Conservation (phyloP, 2,797 vertebrate genomes). For the Remorina albescens region DNA sequence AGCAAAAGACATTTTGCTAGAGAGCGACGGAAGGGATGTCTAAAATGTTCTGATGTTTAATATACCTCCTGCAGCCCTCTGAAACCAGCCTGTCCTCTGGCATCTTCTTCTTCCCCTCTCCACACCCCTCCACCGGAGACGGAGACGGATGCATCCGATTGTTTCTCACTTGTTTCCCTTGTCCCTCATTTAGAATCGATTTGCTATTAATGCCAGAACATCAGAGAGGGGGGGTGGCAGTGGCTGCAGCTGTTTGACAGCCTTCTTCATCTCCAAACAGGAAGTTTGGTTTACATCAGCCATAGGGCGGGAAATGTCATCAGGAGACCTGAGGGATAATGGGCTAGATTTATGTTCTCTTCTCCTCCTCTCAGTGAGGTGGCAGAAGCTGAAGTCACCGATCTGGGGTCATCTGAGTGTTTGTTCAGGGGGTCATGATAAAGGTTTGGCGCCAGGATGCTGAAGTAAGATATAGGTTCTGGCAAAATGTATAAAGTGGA, state of each 20-base stretch:
- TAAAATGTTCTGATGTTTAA: slow-evolving; percentile 39
- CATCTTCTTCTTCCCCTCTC: slow-evolving; percentile 28
- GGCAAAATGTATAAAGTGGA: background rate
- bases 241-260: slow-evolving; percentile 79
- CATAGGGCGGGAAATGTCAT: slow-evolving; percentile 80
- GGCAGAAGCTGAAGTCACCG: slow-evolving; percentile 47
- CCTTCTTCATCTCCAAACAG: slow-evolving; percentile 83
- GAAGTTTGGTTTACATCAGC: slow-evolving; percentile 85
- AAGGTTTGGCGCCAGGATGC: slow-evolving; percentile 14
- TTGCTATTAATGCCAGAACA: slow-evolving; percentile 79
- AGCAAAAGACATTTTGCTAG: slow-evolving; percentile 22
- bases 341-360: slow-evolving; percentile 78
- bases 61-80: slow-evolving; percentile 18
- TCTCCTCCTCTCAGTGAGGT: slow-evolving; percentile 71
- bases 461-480: background rate
- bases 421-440: slow-evolving; percentile 15
- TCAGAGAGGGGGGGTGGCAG: slow-evolving; percentile 73
- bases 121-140: slow-evolving; percentile 64
- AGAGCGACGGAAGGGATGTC: slow-evolving; percentile 16
- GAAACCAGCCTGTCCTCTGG: slow-evolving; percentile 18
- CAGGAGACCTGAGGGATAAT: slow-evolving; percentile 68
- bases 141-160: slow-evolving; percentile 67
- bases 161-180: slow-evolving; percentile 64
- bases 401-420: slow-evolving; percentile 45
- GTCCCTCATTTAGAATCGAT: slow-evolving; percentile 81